Base-by-base conservation (phyloP, 2,888 invertebrate genomes). In the Rotaria magnacalcarata region DNA sequence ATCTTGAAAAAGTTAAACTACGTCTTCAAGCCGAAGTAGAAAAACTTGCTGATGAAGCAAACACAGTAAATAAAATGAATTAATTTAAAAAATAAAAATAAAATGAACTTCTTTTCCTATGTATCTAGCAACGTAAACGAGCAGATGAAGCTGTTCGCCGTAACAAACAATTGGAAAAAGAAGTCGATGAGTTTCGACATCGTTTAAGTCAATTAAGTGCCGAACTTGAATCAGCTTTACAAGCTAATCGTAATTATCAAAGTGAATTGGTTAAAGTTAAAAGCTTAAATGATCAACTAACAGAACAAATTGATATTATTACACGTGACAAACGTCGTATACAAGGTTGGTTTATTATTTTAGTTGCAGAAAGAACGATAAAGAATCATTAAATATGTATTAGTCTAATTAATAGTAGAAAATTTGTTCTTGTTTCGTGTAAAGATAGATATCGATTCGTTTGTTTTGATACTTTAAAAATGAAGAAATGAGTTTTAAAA, bases 11-110 rank as follows among this genome's bases (percentile, higher is more conserved):
- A 87, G 34, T 80, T 34, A 87, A 85, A 80, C 58, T 54, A 27
- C 80, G 87, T 60, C 84, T 87, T n/a, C 87, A 87, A 85, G 60
- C 34, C 54, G 85, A 87, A 74, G 43, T 85, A 4, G 87, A 87
- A 10, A 74, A 19, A 58, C 27, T 85, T 60, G 50, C 27, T 24
- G 74, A 58, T 24, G 87, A 87, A 50, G 41, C 84, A 47, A 85
- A 85, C 27, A 85, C 84, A n/a, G 74, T 85, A 50, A 60, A 19
- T 2, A 0, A 16, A 74, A 74, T 7, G 21, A 19, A 21, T 6
- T 19, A 4, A 54, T 21, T 4, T 21, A 2, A 54, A 54, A 21
- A 3, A 54, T 0, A 21, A 54, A 16, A 16, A 54, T 19, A 54
- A 21, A 19, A 54, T 21, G 6, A 21, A 27, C 43, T n/a, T 16